Evolutionary conservation across 2,113 vertebrate genomes (phyloP).

Genomic region (Malurus cyaneus): DNA sequence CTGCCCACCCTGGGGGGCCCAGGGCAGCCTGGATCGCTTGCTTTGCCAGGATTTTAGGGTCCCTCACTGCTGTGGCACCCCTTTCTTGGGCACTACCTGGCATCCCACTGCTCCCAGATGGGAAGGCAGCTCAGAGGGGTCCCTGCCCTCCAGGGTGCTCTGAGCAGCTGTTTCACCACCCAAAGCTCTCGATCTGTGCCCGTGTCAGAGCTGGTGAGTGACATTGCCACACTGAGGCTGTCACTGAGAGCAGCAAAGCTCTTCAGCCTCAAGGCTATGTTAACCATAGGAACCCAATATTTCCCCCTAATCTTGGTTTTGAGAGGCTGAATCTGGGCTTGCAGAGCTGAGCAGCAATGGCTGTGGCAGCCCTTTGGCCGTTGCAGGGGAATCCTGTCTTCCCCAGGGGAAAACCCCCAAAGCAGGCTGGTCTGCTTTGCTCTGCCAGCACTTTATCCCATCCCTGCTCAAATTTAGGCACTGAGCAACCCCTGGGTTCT

Average conservation of each 20-base stretch:
- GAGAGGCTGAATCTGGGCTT: neutral
- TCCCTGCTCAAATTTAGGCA: neutral
- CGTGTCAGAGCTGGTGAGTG: fast-evolving
- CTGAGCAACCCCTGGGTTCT: neutral
- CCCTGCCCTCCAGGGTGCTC: neutral
- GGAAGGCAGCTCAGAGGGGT: neutral
- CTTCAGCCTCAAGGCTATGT: neutral
- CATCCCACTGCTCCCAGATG: too few relatives aligned
- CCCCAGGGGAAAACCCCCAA: neutral
- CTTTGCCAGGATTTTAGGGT: neutral
- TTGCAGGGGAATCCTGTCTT: neutral
- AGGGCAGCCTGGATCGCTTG: fast-evolving
- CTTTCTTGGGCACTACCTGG: neutral
- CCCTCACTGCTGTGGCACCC: neutral
- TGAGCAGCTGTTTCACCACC: neutral
- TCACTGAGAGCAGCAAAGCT: neutral
- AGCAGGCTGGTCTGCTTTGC: fast-evolving
- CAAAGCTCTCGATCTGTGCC: fast-evolving
- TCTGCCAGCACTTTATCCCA: neutral
- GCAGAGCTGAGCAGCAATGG: neutral
- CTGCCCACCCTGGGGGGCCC: neutral
- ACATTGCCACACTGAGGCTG: fast-evolving
- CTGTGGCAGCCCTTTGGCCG: neutral
- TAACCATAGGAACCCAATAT: neutral
- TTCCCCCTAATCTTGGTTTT: neutral